These are phyloP conservation scores for Anableps anableps DNA, from an alignment of 2,797 vertebrate genomes.

Conservation along the genomic window DNA sequence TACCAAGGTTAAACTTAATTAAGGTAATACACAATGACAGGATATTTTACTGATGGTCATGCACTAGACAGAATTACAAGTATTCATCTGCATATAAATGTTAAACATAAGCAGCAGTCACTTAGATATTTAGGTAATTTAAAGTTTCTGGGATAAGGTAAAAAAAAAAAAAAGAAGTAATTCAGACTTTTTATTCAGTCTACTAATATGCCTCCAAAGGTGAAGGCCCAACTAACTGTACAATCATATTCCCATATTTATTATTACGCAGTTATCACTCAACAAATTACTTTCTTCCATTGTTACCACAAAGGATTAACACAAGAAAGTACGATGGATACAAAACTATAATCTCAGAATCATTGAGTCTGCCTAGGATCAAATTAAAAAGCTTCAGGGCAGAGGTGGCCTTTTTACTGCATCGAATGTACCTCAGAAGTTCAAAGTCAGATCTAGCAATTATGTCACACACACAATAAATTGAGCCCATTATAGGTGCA, in stretches of 20 bases:
- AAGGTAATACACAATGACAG: background rate
- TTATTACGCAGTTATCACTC: background rate
- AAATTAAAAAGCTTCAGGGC: background rate
- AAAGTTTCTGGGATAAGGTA: background rate
- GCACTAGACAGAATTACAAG: background rate
- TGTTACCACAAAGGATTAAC: background rate
- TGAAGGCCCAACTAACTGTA: background rate
- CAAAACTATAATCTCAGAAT: background rate
- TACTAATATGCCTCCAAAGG: background rate
- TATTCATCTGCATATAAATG: background rate
- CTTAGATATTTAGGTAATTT: background rate
- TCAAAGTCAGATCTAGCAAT: background rate
- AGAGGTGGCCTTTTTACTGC: background rate
- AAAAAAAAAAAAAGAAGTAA: background rate
- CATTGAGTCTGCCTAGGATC: background rate
- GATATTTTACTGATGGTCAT: background rate
- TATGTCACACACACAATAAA: background rate
- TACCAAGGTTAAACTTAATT: background rate
- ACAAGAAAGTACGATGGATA: background rate
- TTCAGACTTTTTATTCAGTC: background rate
- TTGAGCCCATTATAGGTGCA: background rate
- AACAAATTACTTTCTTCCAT: background rate
- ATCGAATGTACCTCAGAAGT: background rate
- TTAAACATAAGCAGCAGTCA: background rate
- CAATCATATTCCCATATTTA: background rate